Percentiles rank a stretch among this genome's conserved stretches.
Conservation (phyloP, 2,888 invertebrate genomes). For the Trilocha varians region DNA sequence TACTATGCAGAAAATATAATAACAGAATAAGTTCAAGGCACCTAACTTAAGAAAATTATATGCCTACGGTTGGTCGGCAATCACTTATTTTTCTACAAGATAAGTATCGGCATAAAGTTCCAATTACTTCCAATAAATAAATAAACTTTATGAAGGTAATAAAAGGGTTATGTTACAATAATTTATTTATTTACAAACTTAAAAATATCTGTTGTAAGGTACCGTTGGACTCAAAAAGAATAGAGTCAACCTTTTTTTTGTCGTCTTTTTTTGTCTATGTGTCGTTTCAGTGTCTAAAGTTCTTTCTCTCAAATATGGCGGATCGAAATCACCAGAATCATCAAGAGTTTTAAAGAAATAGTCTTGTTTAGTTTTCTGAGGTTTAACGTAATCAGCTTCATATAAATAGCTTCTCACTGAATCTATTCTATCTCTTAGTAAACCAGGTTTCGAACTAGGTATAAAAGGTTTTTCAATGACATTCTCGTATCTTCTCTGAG, state of each 20-base stretch:
- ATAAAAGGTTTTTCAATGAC: constrained; percentile 21
- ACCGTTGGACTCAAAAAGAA: constrained; percentile 57
- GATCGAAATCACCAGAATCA: constrained; percentile 13
- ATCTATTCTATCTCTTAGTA: constrained; percentile 30
- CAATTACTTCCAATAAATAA: no score
- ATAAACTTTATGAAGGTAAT: no score
- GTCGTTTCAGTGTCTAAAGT: constrained; percentile 9
- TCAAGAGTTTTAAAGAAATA: constrained; percentile 11
- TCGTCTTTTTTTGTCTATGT: constrained; percentile 13
- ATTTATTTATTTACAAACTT: constrained; percentile 16
- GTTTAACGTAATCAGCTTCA: constrained; percentile 14
- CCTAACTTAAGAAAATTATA: no score
- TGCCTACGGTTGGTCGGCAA: no score
- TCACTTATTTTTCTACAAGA: no score
- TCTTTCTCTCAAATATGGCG: constrained; percentile 10
- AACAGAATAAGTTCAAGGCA: no score
- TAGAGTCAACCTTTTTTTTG: constrained; percentile 35
- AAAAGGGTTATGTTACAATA: background rate
- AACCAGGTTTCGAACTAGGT: constrained; percentile 20
- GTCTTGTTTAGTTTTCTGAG: constrained; percentile 12
- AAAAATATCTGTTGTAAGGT: constrained; percentile 44
- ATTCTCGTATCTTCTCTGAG: constrained; percentile 3
- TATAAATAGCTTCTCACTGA: constrained; percentile 28
- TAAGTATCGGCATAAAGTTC: no score
- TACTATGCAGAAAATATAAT: no score